phyloP scores from a whole-genome alignment of 2,797 vertebrate genomes.

The Rhinatrema bivittatum region DNA sequence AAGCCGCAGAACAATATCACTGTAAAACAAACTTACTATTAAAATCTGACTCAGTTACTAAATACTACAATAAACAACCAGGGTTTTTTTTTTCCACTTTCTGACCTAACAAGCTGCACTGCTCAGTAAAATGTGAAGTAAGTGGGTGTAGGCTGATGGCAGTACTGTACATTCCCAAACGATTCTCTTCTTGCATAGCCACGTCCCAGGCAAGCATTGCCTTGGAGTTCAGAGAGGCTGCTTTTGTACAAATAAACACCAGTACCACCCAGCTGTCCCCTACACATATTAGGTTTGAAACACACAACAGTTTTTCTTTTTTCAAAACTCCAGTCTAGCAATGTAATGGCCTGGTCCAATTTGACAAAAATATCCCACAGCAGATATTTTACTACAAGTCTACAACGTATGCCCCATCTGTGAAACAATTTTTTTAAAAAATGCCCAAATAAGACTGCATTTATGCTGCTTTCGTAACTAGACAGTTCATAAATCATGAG shows the following conservation, averaged over 20 bases:
- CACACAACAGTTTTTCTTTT: constrained; percentile 36
- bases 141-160: constrained; percentile 38
- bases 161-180: constrained; percentile 48
- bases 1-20: too few species aligned
- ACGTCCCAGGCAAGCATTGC: constrained; percentile 51
- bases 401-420: constrained; percentile 51
- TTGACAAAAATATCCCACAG: constrained; percentile 62
- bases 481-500: constrained; percentile 54
- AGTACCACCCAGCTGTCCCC: constrained; percentile 63
- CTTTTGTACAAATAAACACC: constrained; percentile 50
- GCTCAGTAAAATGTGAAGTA: constrained; percentile 38
- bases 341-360: constrained; percentile 57
- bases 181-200: constrained; percentile 57
- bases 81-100: constrained; percentile 19
- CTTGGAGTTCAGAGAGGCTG: constrained; percentile 46
- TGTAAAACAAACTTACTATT: constrained; percentile 29
- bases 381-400: constrained; percentile 56
- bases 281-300: constrained; percentile 62
- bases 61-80: constrained; percentile 17
- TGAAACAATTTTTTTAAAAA: constrained; percentile 31
- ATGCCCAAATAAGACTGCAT: constrained; percentile 45
- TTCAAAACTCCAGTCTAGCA: constrained; percentile 57
- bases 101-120: neutral
- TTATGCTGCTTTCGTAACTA: constrained; percentile 47
- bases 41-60: constrained; percentile 8